phyloP scores from a whole-genome alignment of 2,888 invertebrate species.

The Melieria omissa region DNA sequence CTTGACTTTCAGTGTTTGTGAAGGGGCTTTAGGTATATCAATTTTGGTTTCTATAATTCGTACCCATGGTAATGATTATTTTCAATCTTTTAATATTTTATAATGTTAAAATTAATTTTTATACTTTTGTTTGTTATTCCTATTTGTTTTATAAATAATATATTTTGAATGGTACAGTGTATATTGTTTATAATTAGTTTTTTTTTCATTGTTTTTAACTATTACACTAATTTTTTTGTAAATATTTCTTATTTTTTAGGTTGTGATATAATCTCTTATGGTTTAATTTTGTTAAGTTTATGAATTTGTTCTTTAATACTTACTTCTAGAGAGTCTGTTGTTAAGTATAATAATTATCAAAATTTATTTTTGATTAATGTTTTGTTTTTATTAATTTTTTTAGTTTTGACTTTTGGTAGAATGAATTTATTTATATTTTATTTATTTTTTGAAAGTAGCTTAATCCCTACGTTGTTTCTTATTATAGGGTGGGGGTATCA shows the following conservation, averaged over 20 bases:
- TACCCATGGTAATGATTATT: slow-evolving; percentile 74
- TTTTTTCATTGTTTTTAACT: slow-evolving; percentile 67
- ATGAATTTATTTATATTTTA: slow-evolving; percentile 75
- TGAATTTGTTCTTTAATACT: slow-evolving; percentile 73
- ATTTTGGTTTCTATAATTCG: slow-evolving; percentile 74
- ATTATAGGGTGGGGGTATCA: slow-evolving; percentile 78
- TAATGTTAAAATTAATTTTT: slow-evolving; percentile 71
- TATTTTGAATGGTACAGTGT: slow-evolving; percentile 70
- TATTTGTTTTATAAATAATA: slow-evolving; percentile 68
- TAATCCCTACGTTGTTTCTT: slow-evolving; percentile 76
- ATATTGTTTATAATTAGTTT: slow-evolving; percentile 69
- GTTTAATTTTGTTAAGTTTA: slow-evolving; percentile 71
- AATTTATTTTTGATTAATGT: slow-evolving; percentile 70
- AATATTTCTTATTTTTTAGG: slow-evolving; percentile 60
- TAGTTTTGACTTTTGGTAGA: slow-evolving; percentile 71
- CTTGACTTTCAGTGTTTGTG: slow-evolving; percentile 75
- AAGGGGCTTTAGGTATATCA: slow-evolving; percentile 73
- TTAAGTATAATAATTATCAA: slow-evolving; percentile 67
- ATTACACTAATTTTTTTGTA: slow-evolving; percentile 62
- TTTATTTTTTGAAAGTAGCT: slow-evolving; percentile 76
- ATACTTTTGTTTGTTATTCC: slow-evolving; percentile 61
- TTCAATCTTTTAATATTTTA: slow-evolving; percentile 71
- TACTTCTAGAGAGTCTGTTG: slow-evolving; percentile 69
- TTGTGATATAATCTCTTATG: slow-evolving; percentile 70
- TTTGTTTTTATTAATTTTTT: slow-evolving; percentile 69